A percentile compares a stretch with the other conserved stretches of the same genome.
These are phyloP conservation scores for Ectobius pallidus DNA, from an alignment of 2,888 invertebrate genomes.

Conservation along the genomic window DNA sequence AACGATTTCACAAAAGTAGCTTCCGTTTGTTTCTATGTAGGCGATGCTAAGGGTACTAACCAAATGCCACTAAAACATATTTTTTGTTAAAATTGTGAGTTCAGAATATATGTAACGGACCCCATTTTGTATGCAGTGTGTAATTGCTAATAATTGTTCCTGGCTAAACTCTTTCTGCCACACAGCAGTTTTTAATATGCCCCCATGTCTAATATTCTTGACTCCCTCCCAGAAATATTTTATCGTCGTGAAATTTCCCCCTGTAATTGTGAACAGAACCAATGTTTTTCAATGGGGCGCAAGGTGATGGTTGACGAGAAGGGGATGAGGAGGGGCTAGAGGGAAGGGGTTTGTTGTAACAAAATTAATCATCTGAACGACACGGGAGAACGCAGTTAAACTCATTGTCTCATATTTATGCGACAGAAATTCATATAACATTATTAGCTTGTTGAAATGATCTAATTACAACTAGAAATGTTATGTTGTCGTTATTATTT, in stretches of 20 bases:
- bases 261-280: neutral
- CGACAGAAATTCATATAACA: constrained; percentile 13
- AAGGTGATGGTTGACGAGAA: neutral
- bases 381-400: neutral
- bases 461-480: constrained; percentile 7
- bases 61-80: too few species aligned
- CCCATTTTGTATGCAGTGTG: too few species aligned
- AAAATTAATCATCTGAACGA: neutral
- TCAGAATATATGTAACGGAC: too few species aligned
- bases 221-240: neutral
- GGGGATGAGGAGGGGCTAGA: neutral
- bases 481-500: neutral
- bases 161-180: too few species aligned
- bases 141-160: too few species aligned
- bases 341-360: neutral
- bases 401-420: neutral
- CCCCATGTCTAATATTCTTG: neutral
- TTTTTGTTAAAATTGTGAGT: too few species aligned
- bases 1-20: too few species aligned
- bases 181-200: neutral
- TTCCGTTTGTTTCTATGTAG: too few species aligned
- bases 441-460: constrained; percentile 13
- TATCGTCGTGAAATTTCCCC: neutral
- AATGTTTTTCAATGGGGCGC: neutral
- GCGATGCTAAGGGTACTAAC: too few species aligned